phyloP scores from a whole-genome alignment of 2,113 vertebrate genomes.

The Indri indri region DNA sequence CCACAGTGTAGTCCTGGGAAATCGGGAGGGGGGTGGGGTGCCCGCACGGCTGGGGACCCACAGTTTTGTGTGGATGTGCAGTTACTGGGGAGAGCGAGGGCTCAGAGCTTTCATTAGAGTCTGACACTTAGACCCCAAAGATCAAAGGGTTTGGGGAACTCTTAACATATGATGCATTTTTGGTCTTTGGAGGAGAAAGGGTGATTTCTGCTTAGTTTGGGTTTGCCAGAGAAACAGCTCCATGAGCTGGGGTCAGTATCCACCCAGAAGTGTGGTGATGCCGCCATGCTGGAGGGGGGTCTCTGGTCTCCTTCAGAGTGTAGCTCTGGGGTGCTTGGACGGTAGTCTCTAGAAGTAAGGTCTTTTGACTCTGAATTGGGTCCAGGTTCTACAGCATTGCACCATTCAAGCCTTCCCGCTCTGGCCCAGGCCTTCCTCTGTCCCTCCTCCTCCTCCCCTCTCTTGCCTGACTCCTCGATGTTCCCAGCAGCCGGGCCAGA shows the following conservation, averaged over 20 bases:
- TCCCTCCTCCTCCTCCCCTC: not conserved
- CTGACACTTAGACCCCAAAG: not conserved
- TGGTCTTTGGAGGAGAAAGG: not conserved
- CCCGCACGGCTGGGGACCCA: fast-evolving
- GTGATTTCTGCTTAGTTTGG: not conserved
- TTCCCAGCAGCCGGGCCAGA: not conserved
- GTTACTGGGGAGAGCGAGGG: not conserved
- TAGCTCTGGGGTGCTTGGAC: not conserved
- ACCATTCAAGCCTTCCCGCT: not conserved
- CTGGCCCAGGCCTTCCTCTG: not conserved
- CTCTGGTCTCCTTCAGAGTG: not conserved
- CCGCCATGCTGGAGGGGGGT: too few relatives aligned
- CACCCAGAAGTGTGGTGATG: not conserved
- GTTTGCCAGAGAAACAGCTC: not conserved
- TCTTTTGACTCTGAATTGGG: not conserved
- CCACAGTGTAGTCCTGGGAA: not conserved
- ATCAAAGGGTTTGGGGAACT: not conserved
- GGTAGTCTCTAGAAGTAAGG: not conserved
- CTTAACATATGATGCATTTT: fast-evolving
- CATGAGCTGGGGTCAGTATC: not conserved
- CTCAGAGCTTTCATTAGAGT: not conserved
- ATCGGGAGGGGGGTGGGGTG: not conserved
- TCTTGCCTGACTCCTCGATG: not conserved
- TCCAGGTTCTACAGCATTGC: fast-evolving
- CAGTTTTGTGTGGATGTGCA: not conserved